Base-by-base conservation (phyloP, 2,797 vertebrate species). In the Meda fulgida region DNA sequence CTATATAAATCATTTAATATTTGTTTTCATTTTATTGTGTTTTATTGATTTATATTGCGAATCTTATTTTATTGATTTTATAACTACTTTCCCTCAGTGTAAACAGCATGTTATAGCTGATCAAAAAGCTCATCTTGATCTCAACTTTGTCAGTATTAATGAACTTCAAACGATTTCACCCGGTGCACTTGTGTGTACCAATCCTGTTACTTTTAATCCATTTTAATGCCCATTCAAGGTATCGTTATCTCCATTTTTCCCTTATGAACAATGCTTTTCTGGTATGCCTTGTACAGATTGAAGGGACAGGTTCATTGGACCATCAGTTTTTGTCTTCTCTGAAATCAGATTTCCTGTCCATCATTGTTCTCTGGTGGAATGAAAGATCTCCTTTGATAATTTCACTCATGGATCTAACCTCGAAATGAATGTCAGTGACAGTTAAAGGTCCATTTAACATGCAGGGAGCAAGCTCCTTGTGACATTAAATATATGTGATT, bases 401-500 rank as follows among this genome's bases (percentile, higher is more conserved):
- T 51, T 7, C 78, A 78, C 78, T 55, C 23, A 38, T 67, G 43
- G 63, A 77, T 75, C 53, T 31, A 87, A 71, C 76, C 55, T 65
- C 77, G 76, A 80, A 40, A 43, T 55, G 73, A n/a, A 85, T 87
- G 70, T 83, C 65, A 63, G 60, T 80, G 70, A 69, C 46, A 55
- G 60, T 78, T 78, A 81, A 43, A 40, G 58, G 43, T 40, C 67
- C 34, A 51, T 86, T 80, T 81, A 70, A 69, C 53, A 82, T 86
- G 73, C 38, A 69, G 67, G 14, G 31, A 82, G 51, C 16, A 73
- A 85, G 80, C 60, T 69, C 43, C 34, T 71, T 58, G 43, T 76
- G 70, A 81, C 71, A 78, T 66, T 13, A 71, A 80, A 80, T 85
- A 43, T 58, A 43, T 79, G 71, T 72, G 85, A 84, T 85, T 85